phyloP scores from a whole-genome alignment of 2,113 vertebrate species.

The Geococcyx californianus region DNA sequence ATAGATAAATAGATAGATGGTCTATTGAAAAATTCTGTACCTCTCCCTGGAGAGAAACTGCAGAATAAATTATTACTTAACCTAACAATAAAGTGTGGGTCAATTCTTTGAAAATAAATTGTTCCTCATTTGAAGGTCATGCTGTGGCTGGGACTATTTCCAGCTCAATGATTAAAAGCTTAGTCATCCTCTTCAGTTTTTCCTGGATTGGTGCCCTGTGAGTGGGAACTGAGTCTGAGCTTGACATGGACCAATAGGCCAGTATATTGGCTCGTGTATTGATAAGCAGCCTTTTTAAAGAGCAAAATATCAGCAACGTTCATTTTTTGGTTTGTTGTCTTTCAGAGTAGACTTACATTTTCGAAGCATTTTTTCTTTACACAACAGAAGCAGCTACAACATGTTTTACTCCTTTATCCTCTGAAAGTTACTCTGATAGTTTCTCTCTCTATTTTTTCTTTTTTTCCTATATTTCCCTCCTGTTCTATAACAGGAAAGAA shows the following conservation, averaged over 20 bases:
- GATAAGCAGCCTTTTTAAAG: neutral
- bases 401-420: neutral
- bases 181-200: neutral
- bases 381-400: neutral
- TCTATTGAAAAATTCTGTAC: neutral
- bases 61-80: slow-evolving; percentile 5
- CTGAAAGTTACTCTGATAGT: no score
- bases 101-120: neutral
- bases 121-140: neutral
- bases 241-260: neutral
- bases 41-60: neutral
- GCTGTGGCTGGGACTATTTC: neutral
- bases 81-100: neutral
- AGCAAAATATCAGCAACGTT: neutral
- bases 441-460: no score
- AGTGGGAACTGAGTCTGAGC: neutral
- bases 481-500: neutral
- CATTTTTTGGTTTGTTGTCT: neutral
- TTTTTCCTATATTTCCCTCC: neutral
- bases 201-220: neutral
- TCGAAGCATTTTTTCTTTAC: neutral
- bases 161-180: neutral
- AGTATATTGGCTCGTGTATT: neutral
- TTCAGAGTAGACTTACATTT: neutral
- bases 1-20: neutral